A percentile compares a stretch with the other conserved stretches of the same genome.
These are phyloP conservation scores for Dufourea novaeangliae DNA, from an alignment of 1,140 invertebrate species.

Conservation along the genomic window DNA sequence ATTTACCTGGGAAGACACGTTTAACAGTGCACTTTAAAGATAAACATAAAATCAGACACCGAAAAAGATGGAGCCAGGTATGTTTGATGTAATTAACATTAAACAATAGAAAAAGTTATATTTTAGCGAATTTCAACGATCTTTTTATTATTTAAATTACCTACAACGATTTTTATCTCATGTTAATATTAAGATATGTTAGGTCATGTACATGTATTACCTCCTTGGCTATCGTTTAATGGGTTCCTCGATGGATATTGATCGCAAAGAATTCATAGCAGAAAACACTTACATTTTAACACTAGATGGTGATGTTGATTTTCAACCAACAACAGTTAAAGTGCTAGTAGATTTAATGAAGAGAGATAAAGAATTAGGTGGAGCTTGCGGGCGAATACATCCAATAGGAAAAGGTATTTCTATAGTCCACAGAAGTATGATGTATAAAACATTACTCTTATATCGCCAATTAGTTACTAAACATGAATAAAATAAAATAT, in stretches of 20 bases:
- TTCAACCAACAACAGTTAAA: conserved; percentile 92
- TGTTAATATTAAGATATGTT: conserved; percentile 30
- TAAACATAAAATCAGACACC: conserved; percentile 92
- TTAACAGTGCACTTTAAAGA: conserved; percentile 95
- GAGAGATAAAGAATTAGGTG: conserved; percentile 92
- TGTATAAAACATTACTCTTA: neutral
- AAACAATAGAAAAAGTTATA: neutral
- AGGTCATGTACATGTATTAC: conserved; percentile 98
- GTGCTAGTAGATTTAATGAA: conserved; percentile 95
- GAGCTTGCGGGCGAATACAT: conserved; percentile 96
- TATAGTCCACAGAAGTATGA: conserved; percentile 1
- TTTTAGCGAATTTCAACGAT: neutral
- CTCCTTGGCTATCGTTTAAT: conserved; percentile 91
- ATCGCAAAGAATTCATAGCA: conserved; percentile 88
- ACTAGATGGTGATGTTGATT: conserved; percentile 97
- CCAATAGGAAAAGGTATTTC: conserved; percentile 89
- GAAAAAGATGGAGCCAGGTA: conserved; percentile 90
- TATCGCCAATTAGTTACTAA: conserved; percentile 4
- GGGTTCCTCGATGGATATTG: conserved; percentile 86
- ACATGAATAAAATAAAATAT: neutral
- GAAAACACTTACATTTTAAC: conserved; percentile 95
- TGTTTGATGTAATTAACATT: neutral
- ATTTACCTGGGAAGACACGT: conserved; percentile 91
- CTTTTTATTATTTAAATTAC: neutral
- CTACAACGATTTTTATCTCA: conserved; percentile 16